Evolutionary conservation across 2,888 invertebrate species (phyloP).

Genomic region (Lasioglossum figueresi): DNA sequence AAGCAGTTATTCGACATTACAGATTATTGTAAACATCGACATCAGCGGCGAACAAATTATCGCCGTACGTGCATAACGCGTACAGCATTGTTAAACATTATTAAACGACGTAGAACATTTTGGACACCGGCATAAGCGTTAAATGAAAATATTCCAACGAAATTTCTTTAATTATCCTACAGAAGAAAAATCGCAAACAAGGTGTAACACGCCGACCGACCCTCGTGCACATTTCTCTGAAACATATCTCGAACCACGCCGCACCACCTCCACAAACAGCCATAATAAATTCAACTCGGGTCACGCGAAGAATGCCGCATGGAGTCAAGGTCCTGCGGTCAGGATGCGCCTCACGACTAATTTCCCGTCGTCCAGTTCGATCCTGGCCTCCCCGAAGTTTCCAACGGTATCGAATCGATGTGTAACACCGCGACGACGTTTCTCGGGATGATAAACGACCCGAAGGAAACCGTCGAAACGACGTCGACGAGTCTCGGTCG

Average conservation of each 20-base stretch:
- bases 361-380: not conserved
- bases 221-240: not conserved
- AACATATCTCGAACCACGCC: not conserved
- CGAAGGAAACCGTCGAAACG: not conserved
- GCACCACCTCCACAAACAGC: not conserved
- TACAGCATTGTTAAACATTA: too few species aligned
- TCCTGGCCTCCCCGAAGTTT: not conserved
- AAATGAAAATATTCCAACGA: too few species aligned
- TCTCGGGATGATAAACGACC: not conserved
- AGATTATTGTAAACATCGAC: too few species aligned
- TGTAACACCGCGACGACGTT: not conserved
- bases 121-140: too few species aligned
- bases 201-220: not conserved
- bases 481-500: not conserved
- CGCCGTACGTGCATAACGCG: too few species aligned
- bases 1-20: too few species aligned
- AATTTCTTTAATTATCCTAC: not conserved
- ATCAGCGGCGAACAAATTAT: too few species aligned
- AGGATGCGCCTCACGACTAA: not conserved
- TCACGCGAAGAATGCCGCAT: conserved; percentile 42
- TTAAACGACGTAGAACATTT: too few species aligned
- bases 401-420: not conserved
- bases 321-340: conserved; percentile 30
- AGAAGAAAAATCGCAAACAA: not conserved
- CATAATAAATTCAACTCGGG: conserved; percentile 45